Percentiles rank a stretch among this genome's conserved stretches.
Conservation (phyloP, 2,888 invertebrate genomes). For the Trissolcus japonicus region DNA sequence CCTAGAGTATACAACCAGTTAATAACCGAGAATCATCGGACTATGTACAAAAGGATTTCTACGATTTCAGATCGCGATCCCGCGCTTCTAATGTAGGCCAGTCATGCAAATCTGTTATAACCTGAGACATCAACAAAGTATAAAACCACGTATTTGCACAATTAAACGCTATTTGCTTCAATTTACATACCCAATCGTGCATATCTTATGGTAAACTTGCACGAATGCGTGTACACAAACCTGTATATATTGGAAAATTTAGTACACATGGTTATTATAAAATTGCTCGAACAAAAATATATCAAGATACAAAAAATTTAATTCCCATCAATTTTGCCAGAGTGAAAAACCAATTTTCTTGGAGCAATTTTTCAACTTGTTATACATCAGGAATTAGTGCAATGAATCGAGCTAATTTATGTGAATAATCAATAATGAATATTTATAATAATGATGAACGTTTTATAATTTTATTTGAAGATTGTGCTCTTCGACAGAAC, state of each 20-base stretch:
- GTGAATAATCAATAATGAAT: too few relatives aligned
- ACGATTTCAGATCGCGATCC: constrained; percentile 71
- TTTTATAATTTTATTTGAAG: constrained; percentile 23
- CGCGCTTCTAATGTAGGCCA: constrained; percentile 69
- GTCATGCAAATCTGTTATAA: constrained; percentile 75
- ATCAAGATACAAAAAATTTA: too few relatives aligned
- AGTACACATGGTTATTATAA: not conserved
- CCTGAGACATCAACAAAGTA: constrained; percentile 65
- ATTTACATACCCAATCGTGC: constrained; percentile 20
- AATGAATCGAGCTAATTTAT: too few relatives aligned
- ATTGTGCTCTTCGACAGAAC: constrained; percentile 36
- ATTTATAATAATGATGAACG: constrained; percentile 3
- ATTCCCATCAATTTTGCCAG: too few relatives aligned
- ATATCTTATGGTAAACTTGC: constrained; percentile 6
- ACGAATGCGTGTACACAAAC: not conserved
- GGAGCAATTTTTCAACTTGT: too few relatives aligned
- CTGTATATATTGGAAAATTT: too few relatives aligned
- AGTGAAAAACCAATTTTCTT: too few relatives aligned
- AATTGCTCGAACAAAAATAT: too few relatives aligned
- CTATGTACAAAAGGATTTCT: constrained; percentile 67
- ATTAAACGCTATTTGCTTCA: constrained; percentile 23
- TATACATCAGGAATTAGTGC: too few relatives aligned
- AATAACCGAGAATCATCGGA: constrained; percentile 68
- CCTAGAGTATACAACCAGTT: constrained; percentile 40
- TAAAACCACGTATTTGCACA: constrained; percentile 20